Percentiles rank a stretch among this genome's conserved stretches.
Conservation (phyloP, 1,140 invertebrate species). For the Mycetomoellerius zeteki region DNA sequence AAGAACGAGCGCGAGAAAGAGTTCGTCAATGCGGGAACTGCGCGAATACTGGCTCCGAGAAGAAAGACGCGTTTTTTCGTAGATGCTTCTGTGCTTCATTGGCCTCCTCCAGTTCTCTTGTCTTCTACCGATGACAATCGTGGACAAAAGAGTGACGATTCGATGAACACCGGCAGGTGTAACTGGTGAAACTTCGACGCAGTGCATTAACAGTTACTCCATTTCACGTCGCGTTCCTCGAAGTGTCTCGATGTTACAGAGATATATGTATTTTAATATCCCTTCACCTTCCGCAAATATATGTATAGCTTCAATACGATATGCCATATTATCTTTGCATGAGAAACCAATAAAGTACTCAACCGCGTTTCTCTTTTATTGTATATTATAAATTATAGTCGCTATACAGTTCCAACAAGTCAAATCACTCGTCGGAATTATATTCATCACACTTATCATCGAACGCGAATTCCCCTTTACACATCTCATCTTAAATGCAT, state of each 20-base stretch:
- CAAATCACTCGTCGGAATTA: constrained; percentile 38
- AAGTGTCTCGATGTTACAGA: background rate
- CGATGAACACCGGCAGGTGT: constrained; percentile 64
- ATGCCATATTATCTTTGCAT: background rate
- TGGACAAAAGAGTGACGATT: constrained; percentile 51
- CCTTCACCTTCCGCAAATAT: background rate
- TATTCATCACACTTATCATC: constrained; percentile 19
- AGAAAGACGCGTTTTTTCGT: constrained; percentile 38
- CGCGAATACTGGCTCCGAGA: constrained; percentile 24
- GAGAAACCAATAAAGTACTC: constrained; percentile 33
- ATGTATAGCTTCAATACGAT: background rate
- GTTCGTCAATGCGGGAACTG: constrained; percentile 26
- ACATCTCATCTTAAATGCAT: constrained; percentile 53
- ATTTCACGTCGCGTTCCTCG: constrained; percentile 24
- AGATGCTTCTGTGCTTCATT: constrained; percentile 48
- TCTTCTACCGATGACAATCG: constrained; percentile 24
- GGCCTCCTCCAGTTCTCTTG: constrained; percentile 25
- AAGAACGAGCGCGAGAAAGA: constrained; percentile 47
- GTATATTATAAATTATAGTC: constrained; percentile 31
- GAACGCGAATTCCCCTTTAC: constrained; percentile 12
- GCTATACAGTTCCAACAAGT: constrained; percentile 4
- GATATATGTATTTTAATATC: background rate
- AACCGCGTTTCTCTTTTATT: background rate
- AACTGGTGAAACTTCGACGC: constrained; percentile 63
- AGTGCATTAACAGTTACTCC: constrained; percentile 63